phyloP scores from a whole-genome alignment of 2,888 invertebrate genomes.

The Agrotis segetum region DNA sequence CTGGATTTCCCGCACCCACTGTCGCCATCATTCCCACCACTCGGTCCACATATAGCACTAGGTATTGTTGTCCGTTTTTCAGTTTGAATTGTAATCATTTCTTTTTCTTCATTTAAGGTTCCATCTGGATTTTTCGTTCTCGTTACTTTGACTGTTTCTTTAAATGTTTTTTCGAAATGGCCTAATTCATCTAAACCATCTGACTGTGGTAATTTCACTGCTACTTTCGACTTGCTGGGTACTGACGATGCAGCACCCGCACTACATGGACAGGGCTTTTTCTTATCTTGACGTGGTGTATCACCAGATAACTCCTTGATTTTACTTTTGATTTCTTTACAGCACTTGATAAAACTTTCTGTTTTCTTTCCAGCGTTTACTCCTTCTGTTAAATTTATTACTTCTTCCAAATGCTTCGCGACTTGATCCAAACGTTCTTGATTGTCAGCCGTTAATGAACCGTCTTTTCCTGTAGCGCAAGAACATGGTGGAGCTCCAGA shows the following conservation, averaged over 20 bases:
- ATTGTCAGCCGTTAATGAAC: too few relatives aligned
- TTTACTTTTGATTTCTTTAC: conserved; percentile 11
- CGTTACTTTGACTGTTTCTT: conserved; percentile 14
- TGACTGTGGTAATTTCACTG: too few relatives aligned
- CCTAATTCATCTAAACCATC: neutral
- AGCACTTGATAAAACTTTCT: conserved; percentile 14
- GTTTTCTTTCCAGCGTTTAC: neutral
- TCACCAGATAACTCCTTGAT: neutral
- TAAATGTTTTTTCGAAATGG: neutral
- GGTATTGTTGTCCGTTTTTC: neutral
- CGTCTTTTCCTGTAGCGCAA: neutral
- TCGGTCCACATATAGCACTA: neutral
- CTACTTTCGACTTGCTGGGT: neutral
- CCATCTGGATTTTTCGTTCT: conserved; percentile 28
- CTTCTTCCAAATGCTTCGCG: neutral
- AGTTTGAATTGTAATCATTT: conserved; percentile 19
- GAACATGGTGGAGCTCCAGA: neutral
- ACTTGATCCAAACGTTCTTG: conserved; percentile 14
- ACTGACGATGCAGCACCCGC: neutral
- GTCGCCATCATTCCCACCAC: too few relatives aligned
- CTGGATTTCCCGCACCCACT: too few relatives aligned
- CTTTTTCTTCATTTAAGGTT: conserved; percentile 14
- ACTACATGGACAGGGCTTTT: neutral
- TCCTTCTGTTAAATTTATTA: neutral
- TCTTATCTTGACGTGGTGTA: neutral